A percentile compares a stretch with the other conserved stretches of the same genome.
Evolutionary conservation across 2,888 invertebrate species (phyloP).

Genomic region (Acanthosepion esculentum): DNA sequence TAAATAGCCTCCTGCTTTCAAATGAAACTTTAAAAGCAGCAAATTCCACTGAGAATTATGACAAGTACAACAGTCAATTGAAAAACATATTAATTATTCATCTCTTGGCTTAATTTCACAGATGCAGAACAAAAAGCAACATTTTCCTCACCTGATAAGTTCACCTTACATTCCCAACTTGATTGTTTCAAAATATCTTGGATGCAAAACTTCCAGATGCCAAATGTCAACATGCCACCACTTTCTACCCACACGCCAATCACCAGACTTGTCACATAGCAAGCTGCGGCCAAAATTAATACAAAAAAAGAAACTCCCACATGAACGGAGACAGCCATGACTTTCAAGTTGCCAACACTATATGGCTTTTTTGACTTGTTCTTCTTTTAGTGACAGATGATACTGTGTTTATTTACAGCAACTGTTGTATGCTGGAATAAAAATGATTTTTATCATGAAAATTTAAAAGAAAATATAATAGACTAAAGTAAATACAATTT

Average conservation of each 20-base stretch:
- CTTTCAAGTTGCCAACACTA: background rate
- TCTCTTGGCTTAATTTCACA: too few species aligned
- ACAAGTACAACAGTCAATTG: too few species aligned
- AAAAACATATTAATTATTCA: too few species aligned
- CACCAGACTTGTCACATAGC: slow-evolving; percentile 56
- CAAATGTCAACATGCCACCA: slow-evolving; percentile 57
- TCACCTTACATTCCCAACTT: background rate
- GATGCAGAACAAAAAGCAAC: background rate
- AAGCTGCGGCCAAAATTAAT: slow-evolving; percentile 55
- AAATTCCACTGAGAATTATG: too few species aligned
- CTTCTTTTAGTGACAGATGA: background rate
- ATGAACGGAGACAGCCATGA: slow-evolving; percentile 55
- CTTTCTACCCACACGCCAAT: slow-evolving; percentile 59
- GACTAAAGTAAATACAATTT: too few species aligned
- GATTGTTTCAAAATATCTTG: slow-evolving; percentile 41
- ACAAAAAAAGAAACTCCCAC: slow-evolving; percentile 57
- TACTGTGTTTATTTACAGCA: background rate
- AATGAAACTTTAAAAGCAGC: too few species aligned
- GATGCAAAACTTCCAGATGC: slow-evolving; percentile 60
- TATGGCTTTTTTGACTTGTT: background rate
- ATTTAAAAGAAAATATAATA: too few species aligned
- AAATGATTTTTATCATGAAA: background rate
- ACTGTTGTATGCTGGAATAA: background rate
- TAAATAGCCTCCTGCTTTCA: too few species aligned
- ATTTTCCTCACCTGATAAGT: slow-evolving; percentile 40